Conservation (phyloP, 2,888 invertebrate genomes). For the Eurois occulta region DNA sequence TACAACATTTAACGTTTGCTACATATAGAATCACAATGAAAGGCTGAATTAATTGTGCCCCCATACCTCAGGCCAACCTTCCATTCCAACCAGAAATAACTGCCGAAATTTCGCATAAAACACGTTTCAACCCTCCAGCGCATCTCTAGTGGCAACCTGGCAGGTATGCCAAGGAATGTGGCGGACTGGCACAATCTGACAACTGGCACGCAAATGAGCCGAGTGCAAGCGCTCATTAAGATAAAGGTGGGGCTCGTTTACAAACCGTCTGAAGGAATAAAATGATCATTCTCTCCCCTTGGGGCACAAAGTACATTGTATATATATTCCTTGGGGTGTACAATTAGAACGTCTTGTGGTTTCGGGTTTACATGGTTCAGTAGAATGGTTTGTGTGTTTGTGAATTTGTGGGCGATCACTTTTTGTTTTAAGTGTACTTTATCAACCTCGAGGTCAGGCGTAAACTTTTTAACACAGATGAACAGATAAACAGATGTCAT, state of each 20-base stretch:
- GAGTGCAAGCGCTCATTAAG: slow-evolving; percentile 59
- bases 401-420: too few relatives aligned
- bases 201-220: slow-evolving; percentile 62
- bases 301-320: too few relatives aligned
- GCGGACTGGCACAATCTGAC: slow-evolving; percentile 56
- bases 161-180: slow-evolving; percentile 48
- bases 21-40: background rate
- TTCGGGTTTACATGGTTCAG: slow-evolving; percentile 14
- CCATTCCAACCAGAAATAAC: slow-evolving; percentile 35
- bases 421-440: too few relatives aligned
- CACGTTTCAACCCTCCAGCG: slow-evolving; percentile 58
- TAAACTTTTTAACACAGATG: too few relatives aligned
- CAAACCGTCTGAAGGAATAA: slow-evolving; percentile 59
- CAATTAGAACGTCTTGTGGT: slow-evolving; percentile 40
- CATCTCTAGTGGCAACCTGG: slow-evolving; percentile 50
- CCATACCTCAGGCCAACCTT: background rate
- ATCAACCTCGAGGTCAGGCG: too few relatives aligned
- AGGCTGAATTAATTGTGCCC: background rate
- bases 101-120: slow-evolving; percentile 52
- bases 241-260: slow-evolving; percentile 61
- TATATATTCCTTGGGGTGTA: slow-evolving; percentile 7
- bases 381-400: background rate
- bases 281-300: slow-evolving; percentile 52
- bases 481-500: too few relatives aligned
- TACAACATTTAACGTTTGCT: background rate